Evolutionary conservation across 2,113 vertebrate genomes (phyloP).

Genomic region (Toxotes jaculatrix): DNA sequence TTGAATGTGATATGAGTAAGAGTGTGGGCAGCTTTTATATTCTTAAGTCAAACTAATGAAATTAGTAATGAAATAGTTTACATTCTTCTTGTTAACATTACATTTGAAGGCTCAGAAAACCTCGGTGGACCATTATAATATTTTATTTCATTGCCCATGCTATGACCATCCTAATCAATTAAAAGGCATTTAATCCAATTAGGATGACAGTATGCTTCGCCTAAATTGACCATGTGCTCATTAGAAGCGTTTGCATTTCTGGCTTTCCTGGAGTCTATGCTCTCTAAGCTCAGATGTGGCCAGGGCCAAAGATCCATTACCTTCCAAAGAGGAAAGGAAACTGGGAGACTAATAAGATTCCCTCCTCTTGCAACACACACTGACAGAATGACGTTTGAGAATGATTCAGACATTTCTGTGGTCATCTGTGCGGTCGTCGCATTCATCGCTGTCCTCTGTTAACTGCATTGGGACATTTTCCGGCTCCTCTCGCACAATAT

Average conservation of each 20-base stretch:
- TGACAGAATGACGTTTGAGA: slow-evolving; percentile 51
- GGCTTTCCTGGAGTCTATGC: slow-evolving; percentile 38
- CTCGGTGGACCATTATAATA: neutral
- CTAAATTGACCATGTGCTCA: slow-evolving; percentile 53
- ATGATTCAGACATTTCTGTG: slow-evolving; percentile 80
- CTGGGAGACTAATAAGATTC: slow-evolving; percentile 67
- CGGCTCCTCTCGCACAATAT: slow-evolving; percentile 41
- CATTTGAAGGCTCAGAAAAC: slow-evolving; percentile 26
- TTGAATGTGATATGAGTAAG: neutral
- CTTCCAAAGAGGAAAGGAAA: slow-evolving; percentile 53
- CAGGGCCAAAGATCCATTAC: slow-evolving; percentile 45
- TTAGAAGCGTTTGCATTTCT: slow-evolving; percentile 42
- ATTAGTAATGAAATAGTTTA: slow-evolving; percentile 41
- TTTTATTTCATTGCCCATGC: slow-evolving; percentile 44
- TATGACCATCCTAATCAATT: slow-evolving; percentile 63
- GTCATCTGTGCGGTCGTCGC: slow-evolving; percentile 54
- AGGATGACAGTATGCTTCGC: slow-evolving; percentile 27
- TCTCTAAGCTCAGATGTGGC: slow-evolving; percentile 31
- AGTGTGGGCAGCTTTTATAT: neutral
- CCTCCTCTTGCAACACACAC: slow-evolving; percentile 62
- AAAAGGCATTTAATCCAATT: slow-evolving; percentile 69
- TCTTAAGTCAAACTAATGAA: neutral
- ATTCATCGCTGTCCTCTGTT: slow-evolving; percentile 62
- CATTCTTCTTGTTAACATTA: slow-evolving; percentile 10
- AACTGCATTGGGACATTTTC: slow-evolving; percentile 63